These are phyloP conservation scores for Petrosia ficiformis DNA, from an alignment of 37 sponge, comb jelly and placozoan species.

Conservation along the genomic window DNA sequence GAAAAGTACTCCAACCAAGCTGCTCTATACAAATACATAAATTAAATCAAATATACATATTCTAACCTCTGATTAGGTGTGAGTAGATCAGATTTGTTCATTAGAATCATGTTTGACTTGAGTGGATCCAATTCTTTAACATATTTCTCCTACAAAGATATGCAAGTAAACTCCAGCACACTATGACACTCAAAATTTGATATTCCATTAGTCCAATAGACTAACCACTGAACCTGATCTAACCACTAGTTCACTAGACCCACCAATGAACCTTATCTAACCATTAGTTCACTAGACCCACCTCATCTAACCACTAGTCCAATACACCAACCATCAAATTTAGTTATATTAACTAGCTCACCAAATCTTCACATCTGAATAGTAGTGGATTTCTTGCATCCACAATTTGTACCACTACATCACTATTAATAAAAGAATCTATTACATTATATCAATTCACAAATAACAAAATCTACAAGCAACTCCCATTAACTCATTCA, in stretches of 20 bases:
- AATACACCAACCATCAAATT: too few species aligned
- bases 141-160: conserved; percentile 67
- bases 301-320: too few species aligned
- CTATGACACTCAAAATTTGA: too few species aligned
- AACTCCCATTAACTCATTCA: not conserved
- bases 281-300: too few species aligned
- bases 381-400: conserved; percentile 90
- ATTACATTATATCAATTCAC: not conserved
- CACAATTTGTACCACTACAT: conserved; percentile 91
- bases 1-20: conserved; percentile 62
- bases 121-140: conserved; percentile 59
- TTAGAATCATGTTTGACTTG: conserved; percentile 75
- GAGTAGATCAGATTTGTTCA: conserved; percentile 87
- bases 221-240: too few species aligned
- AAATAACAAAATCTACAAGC: too few species aligned
- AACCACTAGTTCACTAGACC: too few species aligned
- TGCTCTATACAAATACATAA: conserved; percentile 9
- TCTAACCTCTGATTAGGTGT: conserved; percentile 72
- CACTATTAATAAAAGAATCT: conserved; percentile 59
- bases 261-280: too few species aligned
- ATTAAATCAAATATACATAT: not conserved
- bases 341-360: too few species aligned
- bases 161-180: not conserved
- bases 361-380: conserved; percentile 85
- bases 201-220: too few species aligned